phyloP scores from a whole-genome alignment of 2,113 vertebrate species.

The Clupea harengus region DNA sequence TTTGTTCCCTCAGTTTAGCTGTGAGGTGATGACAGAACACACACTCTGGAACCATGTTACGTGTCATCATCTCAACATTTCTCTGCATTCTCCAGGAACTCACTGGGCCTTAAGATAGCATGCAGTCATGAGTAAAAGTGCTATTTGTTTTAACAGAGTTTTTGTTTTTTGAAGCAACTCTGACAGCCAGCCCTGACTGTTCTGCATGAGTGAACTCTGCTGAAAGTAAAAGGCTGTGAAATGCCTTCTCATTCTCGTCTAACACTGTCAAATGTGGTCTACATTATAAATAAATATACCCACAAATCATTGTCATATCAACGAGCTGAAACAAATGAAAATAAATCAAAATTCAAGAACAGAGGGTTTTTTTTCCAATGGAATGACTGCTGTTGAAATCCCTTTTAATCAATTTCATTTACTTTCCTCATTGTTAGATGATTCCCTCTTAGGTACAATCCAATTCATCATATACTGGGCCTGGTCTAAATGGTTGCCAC shows the following conservation, averaged over 20 bases:
- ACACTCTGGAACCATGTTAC: background rate
- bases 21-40: constrained; percentile 13
- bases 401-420: too few relatives aligned
- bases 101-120: constrained; percentile 19
- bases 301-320: too few relatives aligned
- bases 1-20: background rate
- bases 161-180: background rate
- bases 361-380: too few relatives aligned
- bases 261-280: too few relatives aligned
- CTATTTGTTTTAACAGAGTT: constrained; percentile 6
- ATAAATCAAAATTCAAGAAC: too few relatives aligned
- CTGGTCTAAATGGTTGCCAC: too few relatives aligned
- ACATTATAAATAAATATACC: too few relatives aligned
- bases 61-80: constrained; percentile 27
- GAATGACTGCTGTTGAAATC: too few relatives aligned
- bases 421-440: too few relatives aligned
- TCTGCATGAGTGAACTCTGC: background rate
- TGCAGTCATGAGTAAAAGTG: constrained; percentile 20
- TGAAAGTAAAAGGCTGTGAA: background rate
- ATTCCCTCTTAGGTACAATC: too few relatives aligned
- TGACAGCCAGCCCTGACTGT: background rate
- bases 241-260: background rate
- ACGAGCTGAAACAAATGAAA: too few relatives aligned
- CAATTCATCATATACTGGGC: too few relatives aligned
- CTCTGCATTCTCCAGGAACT: constrained; percentile 3